Conservation (phyloP, 1,140 invertebrate species). For the Mercenaria mercenaria region DNA sequence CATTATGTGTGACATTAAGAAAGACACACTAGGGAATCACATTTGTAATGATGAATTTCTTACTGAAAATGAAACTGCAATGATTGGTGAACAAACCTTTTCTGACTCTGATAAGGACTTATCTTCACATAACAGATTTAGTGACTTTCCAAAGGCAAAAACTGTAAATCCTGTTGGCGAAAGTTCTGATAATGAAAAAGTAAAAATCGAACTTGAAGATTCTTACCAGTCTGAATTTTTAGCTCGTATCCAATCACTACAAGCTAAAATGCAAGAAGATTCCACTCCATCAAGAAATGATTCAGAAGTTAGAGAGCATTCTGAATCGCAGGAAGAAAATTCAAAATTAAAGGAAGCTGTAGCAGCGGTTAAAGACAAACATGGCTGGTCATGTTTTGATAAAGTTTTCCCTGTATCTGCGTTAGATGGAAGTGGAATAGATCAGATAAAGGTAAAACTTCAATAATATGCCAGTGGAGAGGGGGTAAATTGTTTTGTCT, state of each 20-base stretch:
- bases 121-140: background rate
- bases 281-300: background rate
- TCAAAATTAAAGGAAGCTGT: background rate
- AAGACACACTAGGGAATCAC: too few relatives aligned
- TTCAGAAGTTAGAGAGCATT: background rate
- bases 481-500: too few relatives aligned
- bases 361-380: background rate
- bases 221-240: slow-evolving; percentile 52
- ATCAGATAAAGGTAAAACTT: slow-evolving; percentile 91
- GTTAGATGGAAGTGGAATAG: slow-evolving; percentile 91
- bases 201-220: background rate
- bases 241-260: background rate
- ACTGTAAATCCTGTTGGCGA: background rate
- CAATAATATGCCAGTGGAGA: too few relatives aligned
- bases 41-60: too few relatives aligned
- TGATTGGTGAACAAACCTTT: too few relatives aligned
- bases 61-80: too few relatives aligned
- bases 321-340: background rate
- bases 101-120: too few relatives aligned
- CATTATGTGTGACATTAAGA: too few relatives aligned
- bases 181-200: too few relatives aligned
- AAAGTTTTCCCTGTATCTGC: slow-evolving; percentile 96
- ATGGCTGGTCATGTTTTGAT: slow-evolving; percentile 91
- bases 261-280: background rate
- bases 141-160: too few relatives aligned